Conservation (phyloP, 2,113 vertebrate species). For the Mystacornis crossleyi region DNA sequence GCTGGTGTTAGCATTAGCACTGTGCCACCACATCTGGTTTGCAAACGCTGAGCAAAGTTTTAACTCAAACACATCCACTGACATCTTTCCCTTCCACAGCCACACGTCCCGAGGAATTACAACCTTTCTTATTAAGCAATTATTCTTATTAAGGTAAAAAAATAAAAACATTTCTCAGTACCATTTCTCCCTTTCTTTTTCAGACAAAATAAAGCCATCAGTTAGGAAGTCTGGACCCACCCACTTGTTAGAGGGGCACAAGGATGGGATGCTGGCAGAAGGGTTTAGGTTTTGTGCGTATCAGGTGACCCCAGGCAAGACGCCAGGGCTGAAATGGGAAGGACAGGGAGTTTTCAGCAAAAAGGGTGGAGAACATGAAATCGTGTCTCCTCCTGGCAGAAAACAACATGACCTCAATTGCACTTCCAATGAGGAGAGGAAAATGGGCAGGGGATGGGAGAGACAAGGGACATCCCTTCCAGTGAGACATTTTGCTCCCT, state of each 20-base stretch:
- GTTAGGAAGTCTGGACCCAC: not conserved
- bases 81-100: not conserved
- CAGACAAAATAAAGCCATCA: not conserved
- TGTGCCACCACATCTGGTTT: not conserved
- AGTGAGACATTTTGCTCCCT: not conserved
- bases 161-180: not conserved
- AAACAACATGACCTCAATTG: not conserved
- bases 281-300: not conserved
- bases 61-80: not conserved
- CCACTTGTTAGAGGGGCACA: not conserved
- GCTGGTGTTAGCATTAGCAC: not conserved
- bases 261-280: not conserved
- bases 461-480: not conserved
- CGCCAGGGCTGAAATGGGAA: not conserved
- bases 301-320: not conserved
- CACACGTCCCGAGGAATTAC: not conserved
- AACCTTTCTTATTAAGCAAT: not conserved
- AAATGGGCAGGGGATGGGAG: not conserved
- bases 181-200: conserved; percentile 16
- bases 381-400: not conserved
- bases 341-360: not conserved
- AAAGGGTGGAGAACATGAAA: not conserved
- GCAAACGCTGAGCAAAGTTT: not conserved
- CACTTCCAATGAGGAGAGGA: not conserved
- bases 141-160: not conserved